A percentile compares a stretch with the other conserved stretches of the same genome.
These are phyloP conservation scores for Brotula barbata DNA, from an alignment of 2,797 vertebrate genomes.

Conservation along the genomic window DNA sequence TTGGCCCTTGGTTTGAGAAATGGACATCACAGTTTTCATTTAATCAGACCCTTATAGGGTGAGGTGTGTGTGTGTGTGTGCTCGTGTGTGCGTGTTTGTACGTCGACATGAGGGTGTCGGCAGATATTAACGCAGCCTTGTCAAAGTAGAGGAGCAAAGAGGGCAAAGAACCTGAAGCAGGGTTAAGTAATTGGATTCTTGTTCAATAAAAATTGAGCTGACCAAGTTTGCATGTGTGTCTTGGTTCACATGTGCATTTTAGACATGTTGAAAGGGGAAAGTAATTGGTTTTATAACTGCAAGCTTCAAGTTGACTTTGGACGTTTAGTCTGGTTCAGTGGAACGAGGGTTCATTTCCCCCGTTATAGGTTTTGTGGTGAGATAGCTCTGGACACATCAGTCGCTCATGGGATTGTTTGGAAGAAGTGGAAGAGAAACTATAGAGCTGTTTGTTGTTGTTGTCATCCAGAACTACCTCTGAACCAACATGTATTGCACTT, in stretches of 20 bases:
- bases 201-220: constrained; percentile 86
- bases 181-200: constrained; percentile 98
- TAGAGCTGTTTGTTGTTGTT: no score
- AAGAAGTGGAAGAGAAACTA: no score
- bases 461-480: no score
- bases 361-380: no score
- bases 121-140: constrained; percentile 89
- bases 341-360: no score
- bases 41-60: constrained; percentile 88
- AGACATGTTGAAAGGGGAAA: constrained; percentile 12
- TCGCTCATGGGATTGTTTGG: no score
- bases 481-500: no score
- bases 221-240: constrained; percentile 32
- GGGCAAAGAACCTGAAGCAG: constrained; percentile 84
- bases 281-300: constrained; percentile 25
- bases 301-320: constrained; percentile 13
- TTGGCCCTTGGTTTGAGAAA: constrained; percentile 85
- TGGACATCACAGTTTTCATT: constrained; percentile 89
- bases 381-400: no score
- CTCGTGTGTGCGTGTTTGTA: constrained; percentile 36
- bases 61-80: constrained; percentile 32
- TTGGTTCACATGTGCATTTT: constrained; percentile 20
- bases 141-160: constrained; percentile 80
- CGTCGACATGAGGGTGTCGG: constrained; percentile 81
- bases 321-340: constrained; percentile 11